Evolutionary conservation across 1,140 invertebrate genomes (phyloP), one percentile per base, ranked within the genome.

Genomic region (Elymnias hypermnestra): DNA sequence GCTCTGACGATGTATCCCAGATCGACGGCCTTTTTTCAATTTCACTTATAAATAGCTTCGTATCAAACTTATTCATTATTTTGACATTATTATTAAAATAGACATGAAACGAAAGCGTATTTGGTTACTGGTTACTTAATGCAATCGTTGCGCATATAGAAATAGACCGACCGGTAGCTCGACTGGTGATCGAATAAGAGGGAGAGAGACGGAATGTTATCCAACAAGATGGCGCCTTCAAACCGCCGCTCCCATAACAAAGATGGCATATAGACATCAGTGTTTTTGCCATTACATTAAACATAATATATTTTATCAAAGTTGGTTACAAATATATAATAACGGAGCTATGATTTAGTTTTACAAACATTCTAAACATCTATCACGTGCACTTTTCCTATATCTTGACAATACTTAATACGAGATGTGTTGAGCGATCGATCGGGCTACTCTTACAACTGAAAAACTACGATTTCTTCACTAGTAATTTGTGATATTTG

Each of bases 1-100:
- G n/a, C 9, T 18, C 12, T 0, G 23, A 13, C 1, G 7, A 6
- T 13, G 44, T 39, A 15, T 47, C 26, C 44, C 44, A 47, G 17
- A 47, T 47, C 2, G 44, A 28, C 17, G 35, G 44, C 9, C 44
- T 19, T 7, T 47, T 47, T 25, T 36, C 10, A 22, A 43, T 26
- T 33, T 43, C 40, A 22, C 17, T 22, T 13, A 43, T 43, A 22
- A 43, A 43, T 5, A 43, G 10, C 8, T 29, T 12, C 2, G 28
- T 22, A 22, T 43, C 17, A 12, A 33, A 33, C 5, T 33, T 15
- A 8, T 1, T 7, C 29, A 33, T 33, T 33, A 5, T 15, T 33
- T 33, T 33, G 13, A 33, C 14, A 5, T 15, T 14, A 13, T n/a
- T 1, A 33, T 15, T 1, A 31, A 15, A 14, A 15, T 7, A 31